These are phyloP conservation scores for Chunga burmeisteri DNA, from an alignment of 2,113 vertebrate species.

Conservation along the genomic window DNA sequence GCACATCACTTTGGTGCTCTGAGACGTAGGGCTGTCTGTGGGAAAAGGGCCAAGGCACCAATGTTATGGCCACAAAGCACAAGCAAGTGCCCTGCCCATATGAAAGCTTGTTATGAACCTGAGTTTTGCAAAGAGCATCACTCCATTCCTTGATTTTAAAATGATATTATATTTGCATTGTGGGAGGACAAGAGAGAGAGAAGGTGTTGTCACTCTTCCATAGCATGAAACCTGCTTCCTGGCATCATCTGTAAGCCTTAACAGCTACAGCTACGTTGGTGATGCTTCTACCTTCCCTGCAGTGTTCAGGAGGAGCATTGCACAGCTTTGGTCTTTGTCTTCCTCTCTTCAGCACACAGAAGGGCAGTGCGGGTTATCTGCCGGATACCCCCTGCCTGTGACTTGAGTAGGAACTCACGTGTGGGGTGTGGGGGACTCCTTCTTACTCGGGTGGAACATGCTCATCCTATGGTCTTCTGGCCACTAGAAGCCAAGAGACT, in stretches of 20 bases:
- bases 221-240: neutral
- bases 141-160: neutral
- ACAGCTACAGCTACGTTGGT: neutral
- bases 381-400: neutral
- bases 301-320: neutral
- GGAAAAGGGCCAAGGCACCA: neutral
- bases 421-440: no score
- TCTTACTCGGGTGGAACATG: neutral
- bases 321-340: neutral
- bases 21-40: accelerated
- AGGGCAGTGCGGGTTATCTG: neutral
- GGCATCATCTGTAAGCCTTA: neutral
- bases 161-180: neutral
- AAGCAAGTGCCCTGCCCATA: neutral
- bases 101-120: neutral
- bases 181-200: neutral
- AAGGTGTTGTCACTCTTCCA: neutral
- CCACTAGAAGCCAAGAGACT: neutral
- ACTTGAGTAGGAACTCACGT: neutral
- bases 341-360: neutral
- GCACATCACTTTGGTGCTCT: neutral
- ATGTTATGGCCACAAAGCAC: neutral
- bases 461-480: neutral
- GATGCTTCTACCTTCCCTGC: neutral
- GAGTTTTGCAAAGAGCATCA: neutral